Percentiles rank a stretch among this genome's conserved stretches.
Evolutionary conservation across 2,888 invertebrate genomes (phyloP).

Genomic region (Eristalis arbustorum): DNA sequence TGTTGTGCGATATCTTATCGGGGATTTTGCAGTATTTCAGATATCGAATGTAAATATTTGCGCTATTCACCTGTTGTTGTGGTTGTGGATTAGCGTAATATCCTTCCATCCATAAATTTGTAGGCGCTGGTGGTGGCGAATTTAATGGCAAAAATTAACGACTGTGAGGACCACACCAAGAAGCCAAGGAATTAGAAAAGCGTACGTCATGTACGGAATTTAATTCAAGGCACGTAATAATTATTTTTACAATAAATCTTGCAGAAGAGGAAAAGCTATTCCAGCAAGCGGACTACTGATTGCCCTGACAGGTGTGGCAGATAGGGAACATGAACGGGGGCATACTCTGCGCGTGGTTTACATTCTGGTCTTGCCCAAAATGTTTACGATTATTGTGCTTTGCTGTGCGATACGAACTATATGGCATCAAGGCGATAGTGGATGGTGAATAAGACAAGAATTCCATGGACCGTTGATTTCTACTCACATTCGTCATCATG

Average conservation of each 20-base stretch:
- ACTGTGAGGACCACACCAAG: not conserved
- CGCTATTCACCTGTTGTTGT: constrained; percentile 15
- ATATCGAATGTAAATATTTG: constrained; percentile 44
- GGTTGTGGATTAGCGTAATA: not conserved
- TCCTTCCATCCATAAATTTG: not conserved
- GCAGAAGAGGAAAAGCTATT: not conserved
- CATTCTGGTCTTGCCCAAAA: too few relatives aligned
- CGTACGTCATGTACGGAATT: not conserved
- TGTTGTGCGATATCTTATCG: constrained; percentile 16
- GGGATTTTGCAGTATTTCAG: not conserved
- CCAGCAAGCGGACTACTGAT: too few relatives aligned
- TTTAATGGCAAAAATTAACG: not conserved
- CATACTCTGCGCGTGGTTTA: not conserved
- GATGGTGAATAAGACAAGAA: too few relatives aligned
- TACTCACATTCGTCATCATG: too few relatives aligned
- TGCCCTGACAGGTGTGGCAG: not conserved
- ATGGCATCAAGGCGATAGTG: too few relatives aligned
- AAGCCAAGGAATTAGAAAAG: not conserved
- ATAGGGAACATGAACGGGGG: not conserved
- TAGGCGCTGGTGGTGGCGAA: not conserved
- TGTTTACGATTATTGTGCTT: too few relatives aligned
- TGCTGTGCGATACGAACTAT: too few relatives aligned
- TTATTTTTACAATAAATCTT: not conserved
- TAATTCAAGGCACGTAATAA: not conserved
- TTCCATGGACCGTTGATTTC: too few relatives aligned